Conservation (phyloP, 2,888 invertebrate genomes). For the Cordilura impudica region DNA sequence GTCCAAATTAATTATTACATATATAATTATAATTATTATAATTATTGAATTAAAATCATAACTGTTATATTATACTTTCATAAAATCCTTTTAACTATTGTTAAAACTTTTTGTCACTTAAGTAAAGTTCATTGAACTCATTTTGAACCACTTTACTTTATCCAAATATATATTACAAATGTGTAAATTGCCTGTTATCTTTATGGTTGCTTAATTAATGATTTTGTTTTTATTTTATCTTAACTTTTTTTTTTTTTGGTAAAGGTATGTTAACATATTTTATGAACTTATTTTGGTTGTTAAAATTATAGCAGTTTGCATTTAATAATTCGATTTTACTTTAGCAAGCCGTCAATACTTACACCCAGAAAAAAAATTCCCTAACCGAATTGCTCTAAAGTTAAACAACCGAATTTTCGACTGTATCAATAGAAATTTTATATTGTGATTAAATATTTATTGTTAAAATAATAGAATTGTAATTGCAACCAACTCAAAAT, state of each 20-base stretch:
- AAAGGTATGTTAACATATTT: not conserved
- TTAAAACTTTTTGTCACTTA: not conserved
- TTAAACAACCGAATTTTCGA: too few relatives aligned
- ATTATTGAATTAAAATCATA: too few relatives aligned
- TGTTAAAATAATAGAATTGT: too few relatives aligned
- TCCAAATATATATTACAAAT: not conserved
- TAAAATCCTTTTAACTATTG: not conserved
- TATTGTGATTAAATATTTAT: too few relatives aligned
- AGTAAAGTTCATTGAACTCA: conserved; percentile 7
- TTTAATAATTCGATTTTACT: conserved; percentile 14
- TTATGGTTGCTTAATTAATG: not conserved
- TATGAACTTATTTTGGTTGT: not conserved
- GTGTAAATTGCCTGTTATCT: conserved; percentile 1
- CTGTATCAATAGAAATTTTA: too few relatives aligned
- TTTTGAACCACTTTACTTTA: too few relatives aligned
- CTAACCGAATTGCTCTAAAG: too few relatives aligned
- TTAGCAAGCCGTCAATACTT: not conserved
- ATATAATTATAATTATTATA: too few relatives aligned
- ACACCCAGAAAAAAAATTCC: too few relatives aligned
- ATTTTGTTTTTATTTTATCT: too few relatives aligned
- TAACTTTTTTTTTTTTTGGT: conserved; percentile 8
- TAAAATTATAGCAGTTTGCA: not conserved
- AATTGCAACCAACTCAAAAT: too few relatives aligned
- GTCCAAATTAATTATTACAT: too few relatives aligned
- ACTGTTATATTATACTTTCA: not conserved